Evolutionary conservation across 1,140 invertebrate genomes (phyloP), one percentile per base, ranked within the genome.

Genomic region (Oryzaephilus surinamensis): DNA sequence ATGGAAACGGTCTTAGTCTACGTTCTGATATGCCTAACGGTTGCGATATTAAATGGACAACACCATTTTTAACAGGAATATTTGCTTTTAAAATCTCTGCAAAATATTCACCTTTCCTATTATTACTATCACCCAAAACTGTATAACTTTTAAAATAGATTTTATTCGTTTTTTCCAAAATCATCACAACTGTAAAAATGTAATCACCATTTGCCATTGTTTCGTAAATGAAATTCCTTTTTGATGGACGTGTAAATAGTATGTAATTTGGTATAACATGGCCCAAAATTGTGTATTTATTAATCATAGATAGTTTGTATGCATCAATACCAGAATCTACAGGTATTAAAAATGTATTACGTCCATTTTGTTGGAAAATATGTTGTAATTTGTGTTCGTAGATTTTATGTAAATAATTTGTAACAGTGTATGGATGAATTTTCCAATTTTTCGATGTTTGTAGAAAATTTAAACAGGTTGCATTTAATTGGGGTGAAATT

Each of bases 1-100:
- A 52, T 1, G 50, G 50, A 23, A 52, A 52, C 8, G 35, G 26
- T 15, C 41, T 46, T 1, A 45, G 19, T 29, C 24, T n/a, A 2
- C 38, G 41, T 20, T 52, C 43, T 17, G 41, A 49, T 2, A 52
- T 29, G 0, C 21, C 45, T 24, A 52, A 36, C 12, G 50, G 50
- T 39, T 41, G 28, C 43, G 84, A 78, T 45, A 93, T 92, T 15
- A 94, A 69, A 65, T 93, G 89, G 0, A 92, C 77, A 0, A 93
- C 88, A 10, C 89, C 89, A 57, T 93, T 93, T 49, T 74, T 76
- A 3, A 93, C 82, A 0, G 89, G 88, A 43, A 94, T 90, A 62
- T 94, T 91, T 6, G 76, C 79, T 57, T 77, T 77, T 1, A 90
- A 72, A 38, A 94, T 83, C 59, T 88, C 80, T 3, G 85, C 78